phyloP scores from a whole-genome alignment of 2,797 vertebrate genomes.

The Hydrolagus colliei region DNA sequence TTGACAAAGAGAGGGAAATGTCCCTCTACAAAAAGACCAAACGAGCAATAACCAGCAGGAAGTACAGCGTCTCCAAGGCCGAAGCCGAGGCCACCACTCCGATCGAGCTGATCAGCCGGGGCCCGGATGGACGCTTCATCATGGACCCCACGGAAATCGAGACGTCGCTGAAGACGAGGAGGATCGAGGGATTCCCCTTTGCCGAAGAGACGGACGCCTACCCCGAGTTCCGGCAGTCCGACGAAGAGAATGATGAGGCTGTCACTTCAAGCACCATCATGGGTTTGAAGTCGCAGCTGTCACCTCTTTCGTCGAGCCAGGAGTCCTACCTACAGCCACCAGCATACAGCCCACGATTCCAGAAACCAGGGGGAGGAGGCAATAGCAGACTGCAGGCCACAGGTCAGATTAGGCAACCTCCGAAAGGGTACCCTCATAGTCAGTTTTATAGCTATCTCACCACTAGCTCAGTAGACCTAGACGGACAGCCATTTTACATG shows the following conservation, averaged over 20 bases:
- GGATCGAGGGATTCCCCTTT: constrained; percentile 95
- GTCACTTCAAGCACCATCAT: constrained; percentile 81
- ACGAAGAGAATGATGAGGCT: constrained; percentile 94
- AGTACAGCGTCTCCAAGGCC: constrained; percentile 90
- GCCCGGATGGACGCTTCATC: constrained; percentile 89
- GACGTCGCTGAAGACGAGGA: constrained; percentile 72
- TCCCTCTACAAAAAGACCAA: constrained; percentile 98
- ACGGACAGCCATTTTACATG: constrained; percentile 92
- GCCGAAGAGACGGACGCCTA: constrained; percentile 98
- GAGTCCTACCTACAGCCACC: constrained; percentile 95
- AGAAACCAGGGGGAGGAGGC: constrained; percentile 73
- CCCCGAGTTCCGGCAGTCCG: constrained; percentile 96
- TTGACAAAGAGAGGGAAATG: constrained; percentile 85
- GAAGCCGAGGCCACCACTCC: constrained; percentile 86
- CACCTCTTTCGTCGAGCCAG: constrained; percentile 93
- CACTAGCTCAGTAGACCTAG: constrained; percentile 77
- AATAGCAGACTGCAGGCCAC: constrained; percentile 84
- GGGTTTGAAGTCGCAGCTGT: constrained; percentile 87
- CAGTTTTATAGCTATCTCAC: constrained; percentile 88
- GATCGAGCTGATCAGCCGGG: constrained; percentile 95
- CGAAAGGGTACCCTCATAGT: constrained; percentile 84
- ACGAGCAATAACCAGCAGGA: constrained; percentile 94
- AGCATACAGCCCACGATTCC: constrained; percentile 93
- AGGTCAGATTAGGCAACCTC: constrained; percentile 78
- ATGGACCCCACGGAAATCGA: constrained; percentile 79